Percentiles rank a stretch among this genome's conserved stretches.
Evolutionary conservation across 2,888 invertebrate species (phyloP).

Genomic region (Tethea ocularis): DNA sequence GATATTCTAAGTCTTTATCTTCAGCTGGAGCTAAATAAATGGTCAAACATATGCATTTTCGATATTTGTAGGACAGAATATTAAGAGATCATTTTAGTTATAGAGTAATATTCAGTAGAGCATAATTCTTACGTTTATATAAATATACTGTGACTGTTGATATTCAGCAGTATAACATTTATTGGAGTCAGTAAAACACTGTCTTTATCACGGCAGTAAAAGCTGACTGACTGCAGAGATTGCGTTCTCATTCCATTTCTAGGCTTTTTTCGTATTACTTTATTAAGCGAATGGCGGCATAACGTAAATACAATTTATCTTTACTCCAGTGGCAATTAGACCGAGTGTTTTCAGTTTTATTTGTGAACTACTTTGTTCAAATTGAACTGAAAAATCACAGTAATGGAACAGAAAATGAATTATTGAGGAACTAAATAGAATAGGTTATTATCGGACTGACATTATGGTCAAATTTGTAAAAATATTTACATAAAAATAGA

Average conservation of each 20-base stretch:
- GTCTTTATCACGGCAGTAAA: not conserved
- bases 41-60: too few species aligned
- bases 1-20: too few species aligned
- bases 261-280: not conserved
- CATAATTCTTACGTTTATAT: not conserved
- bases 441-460: not conserved
- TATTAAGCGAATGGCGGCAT: not conserved
- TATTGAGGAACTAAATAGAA: slow-evolving; percentile 12
- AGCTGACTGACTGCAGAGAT: not conserved
- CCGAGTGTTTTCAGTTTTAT: slow-evolving; percentile 26
- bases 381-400: slow-evolving; percentile 37
- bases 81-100: too few species aligned
- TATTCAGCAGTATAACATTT: not conserved
- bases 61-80: too few species aligned
- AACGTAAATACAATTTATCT: not conserved
- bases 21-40: too few species aligned
- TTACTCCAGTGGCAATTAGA: slow-evolving; percentile 26
- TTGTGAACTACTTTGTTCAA: slow-evolving; percentile 18
- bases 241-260: not conserved
- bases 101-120: too few species aligned
- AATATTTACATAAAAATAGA: too few species aligned
- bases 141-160: not conserved
- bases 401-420: slow-evolving; percentile 45
- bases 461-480: too few species aligned
- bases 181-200: not conserved